Evolutionary conservation across 2,888 invertebrate species (phyloP).

Genomic region (Ecliptopera silaceata): DNA sequence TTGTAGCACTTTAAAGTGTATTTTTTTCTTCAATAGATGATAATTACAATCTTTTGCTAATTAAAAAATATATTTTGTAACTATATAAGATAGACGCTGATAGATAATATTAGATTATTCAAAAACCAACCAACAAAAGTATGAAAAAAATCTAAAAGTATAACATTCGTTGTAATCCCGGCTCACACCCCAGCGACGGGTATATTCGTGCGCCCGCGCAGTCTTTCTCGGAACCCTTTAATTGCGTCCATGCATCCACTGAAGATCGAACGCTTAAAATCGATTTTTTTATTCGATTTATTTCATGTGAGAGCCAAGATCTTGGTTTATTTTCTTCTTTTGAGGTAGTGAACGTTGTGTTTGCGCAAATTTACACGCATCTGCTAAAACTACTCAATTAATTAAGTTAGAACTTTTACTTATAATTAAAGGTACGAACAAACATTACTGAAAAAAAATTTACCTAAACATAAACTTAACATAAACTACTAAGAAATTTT

Average conservation of each 20-base stretch:
- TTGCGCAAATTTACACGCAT: slow-evolving; percentile 81
- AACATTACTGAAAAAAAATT: too few relatives aligned
- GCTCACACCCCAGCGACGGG: slow-evolving; percentile 50
- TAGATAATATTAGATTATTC: background rate
- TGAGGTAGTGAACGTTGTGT: slow-evolving; percentile 73
- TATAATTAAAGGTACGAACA: slow-evolving; percentile 20
- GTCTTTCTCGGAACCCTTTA: slow-evolving; percentile 78
- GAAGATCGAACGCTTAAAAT: slow-evolving; percentile 81
- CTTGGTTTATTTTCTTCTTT: slow-evolving; percentile 75
- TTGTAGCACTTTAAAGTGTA: too few relatives aligned
- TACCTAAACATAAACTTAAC: too few relatives aligned
- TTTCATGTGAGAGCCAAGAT: slow-evolving; percentile 68
- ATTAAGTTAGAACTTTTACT: slow-evolving; percentile 53
- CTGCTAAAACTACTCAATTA: slow-evolving; percentile 81
- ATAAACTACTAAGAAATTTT: too few relatives aligned
- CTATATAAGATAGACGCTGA: too few relatives aligned
- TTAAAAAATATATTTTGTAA: too few relatives aligned
- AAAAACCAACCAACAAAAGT: slow-evolving; percentile 18
- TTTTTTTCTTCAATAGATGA: too few relatives aligned
- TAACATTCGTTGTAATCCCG: slow-evolving; percentile 34
- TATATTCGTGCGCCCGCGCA: slow-evolving; percentile 64
- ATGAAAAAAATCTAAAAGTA: slow-evolving; percentile 20
- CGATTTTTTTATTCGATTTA: slow-evolving; percentile 80
- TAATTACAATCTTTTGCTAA: too few relatives aligned
- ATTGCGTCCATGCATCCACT: slow-evolving; percentile 74